Conservation (phyloP, 2,113 vertebrate species). For the Myrmophylax atrothorax region DNA sequence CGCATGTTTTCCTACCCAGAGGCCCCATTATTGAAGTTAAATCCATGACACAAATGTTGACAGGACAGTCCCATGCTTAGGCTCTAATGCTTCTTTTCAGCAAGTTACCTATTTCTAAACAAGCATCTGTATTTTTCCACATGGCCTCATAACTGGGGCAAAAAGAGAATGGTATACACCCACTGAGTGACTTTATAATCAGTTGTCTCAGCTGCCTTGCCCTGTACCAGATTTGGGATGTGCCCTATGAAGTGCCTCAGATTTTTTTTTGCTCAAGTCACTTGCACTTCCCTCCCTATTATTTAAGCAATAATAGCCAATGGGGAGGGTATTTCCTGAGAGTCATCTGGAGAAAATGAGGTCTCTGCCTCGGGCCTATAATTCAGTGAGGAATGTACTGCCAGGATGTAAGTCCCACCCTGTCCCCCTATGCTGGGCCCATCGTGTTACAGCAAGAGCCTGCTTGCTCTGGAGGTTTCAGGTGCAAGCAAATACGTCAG, state of each 20-base stretch:
- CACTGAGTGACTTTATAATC: conserved; percentile 7
- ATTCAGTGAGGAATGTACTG: neutral
- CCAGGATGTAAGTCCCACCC: conserved; percentile 48
- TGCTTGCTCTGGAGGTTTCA: neutral
- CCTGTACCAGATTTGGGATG: conserved; percentile 26
- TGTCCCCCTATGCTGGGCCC: neutral
- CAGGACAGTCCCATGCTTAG: neutral
- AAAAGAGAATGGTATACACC: neutral
- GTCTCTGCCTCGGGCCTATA: conserved; percentile 20
- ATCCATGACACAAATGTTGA: neutral
- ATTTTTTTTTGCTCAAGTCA: neutral
- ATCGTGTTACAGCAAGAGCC: neutral
- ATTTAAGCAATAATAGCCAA: conserved; percentile 58
- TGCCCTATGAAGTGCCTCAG: conserved; percentile 15
- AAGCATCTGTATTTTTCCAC: conserved; percentile 17
- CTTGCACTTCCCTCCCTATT: conserved; percentile 43
- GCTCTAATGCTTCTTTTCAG: neutral
- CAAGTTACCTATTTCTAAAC: neutral
- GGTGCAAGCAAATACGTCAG: neutral
- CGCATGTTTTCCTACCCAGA: neutral
- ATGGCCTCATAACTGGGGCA: conserved; percentile 20
- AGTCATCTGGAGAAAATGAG: conserved; percentile 52
- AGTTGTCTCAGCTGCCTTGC: neutral
- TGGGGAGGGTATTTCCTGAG: conserved; percentile 65
- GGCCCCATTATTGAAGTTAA: neutral